Base-by-base conservation (phyloP, 2,113 vertebrate species). In the Carassius auratus region DNA sequence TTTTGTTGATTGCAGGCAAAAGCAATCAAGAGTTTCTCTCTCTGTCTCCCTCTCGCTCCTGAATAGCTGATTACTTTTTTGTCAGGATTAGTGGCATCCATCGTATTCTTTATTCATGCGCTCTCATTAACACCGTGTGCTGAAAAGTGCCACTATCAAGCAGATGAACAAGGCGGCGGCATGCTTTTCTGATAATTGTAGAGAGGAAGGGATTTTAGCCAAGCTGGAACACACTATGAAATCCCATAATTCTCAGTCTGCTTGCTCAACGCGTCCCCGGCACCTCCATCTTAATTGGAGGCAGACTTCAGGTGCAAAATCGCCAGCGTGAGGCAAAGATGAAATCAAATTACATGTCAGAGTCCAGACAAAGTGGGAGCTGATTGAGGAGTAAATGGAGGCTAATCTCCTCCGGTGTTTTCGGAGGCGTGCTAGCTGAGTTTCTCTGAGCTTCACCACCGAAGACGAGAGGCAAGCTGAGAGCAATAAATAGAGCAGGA, bases 321-420 rank as follows among this genome's bases (percentile, higher is more conserved):
- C 82, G 21, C 33, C 74, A 71, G 71, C 45, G 84, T 84, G 85
- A 80, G 87, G 85, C 88, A 89, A 88, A 88, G 86, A 88, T 84
- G 79, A 88, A 92, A 91, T 91, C 86, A 89, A 92, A 94, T 92
- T 90, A 90, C 77, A 81, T 83, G 66, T 92, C 90, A 90, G 73
- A 88, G 84, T 83, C 74, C 84, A 74, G 71, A 87, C 88, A 89
- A 90, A 92, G 80, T 87, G 78, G 74, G 88, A 90, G 85, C 48
- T 82, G 85, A 86, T 90, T 90, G 61, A 85, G 55, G 66, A 61
- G 30, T 78, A 86, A 85, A 83, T 85, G 55, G 84, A 83, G 86
- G 87, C 84, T 90, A 86, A 90, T 91, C 87, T 90, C 83, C 90
- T 84, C 79, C 76, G 62, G 77, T 81, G 36, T 86, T 81, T 88